Percentiles rank a stretch among this genome's conserved stretches.
Conservation (phyloP, 2,113 vertebrate species). For the Brachyhypopomus occidentalis region DNA sequence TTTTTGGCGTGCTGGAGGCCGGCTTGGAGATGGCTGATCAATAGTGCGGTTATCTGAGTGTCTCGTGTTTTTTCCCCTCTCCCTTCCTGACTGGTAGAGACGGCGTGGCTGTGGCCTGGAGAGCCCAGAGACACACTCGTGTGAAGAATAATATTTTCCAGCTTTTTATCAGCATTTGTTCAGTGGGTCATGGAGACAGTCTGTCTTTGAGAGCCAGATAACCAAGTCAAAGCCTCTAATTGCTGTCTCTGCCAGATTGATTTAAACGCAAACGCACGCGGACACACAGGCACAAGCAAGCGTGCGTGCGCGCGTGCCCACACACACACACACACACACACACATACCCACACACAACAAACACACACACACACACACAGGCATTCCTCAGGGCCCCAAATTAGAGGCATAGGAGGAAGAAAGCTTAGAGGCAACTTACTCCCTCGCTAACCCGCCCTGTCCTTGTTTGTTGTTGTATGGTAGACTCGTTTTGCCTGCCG, state of each 20-base stretch:
- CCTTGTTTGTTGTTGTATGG: constrained; percentile 29
- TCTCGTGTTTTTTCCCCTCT: constrained; percentile 44
- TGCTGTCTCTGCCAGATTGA: constrained; percentile 60
- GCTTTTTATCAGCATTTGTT: constrained; percentile 71
- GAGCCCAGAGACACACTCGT: constrained; percentile 46
- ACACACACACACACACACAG: constrained; percentile 30
- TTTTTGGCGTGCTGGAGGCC: constrained; percentile 4
- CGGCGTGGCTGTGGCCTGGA: constrained; percentile 45
- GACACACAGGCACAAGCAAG: constrained; percentile 21
- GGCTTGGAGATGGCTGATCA: constrained; percentile 44
- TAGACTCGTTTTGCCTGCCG: constrained; percentile 10
- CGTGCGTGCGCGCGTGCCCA: constrained; percentile 39
- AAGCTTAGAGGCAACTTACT: constrained; percentile 53
- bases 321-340: constrained; percentile 43
- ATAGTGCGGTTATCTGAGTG: constrained; percentile 44
- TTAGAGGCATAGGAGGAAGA: constrained; percentile 62
- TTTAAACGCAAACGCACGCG: constrained; percentile 57
- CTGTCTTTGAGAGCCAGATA: constrained; percentile 62
- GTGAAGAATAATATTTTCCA: constrained; percentile 61
- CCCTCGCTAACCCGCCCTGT: constrained; percentile 32
- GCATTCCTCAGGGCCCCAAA: constrained; percentile 60
- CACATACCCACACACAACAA: constrained; percentile 42
- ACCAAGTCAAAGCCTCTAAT: constrained; percentile 58
- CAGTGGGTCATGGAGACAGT: constrained; percentile 66
- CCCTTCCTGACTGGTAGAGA: constrained; percentile 51